Percentiles rank a stretch among this genome's conserved stretches.
Conservation (phyloP, 2,888 invertebrate species). For the Ophioninae sp. region DNA sequence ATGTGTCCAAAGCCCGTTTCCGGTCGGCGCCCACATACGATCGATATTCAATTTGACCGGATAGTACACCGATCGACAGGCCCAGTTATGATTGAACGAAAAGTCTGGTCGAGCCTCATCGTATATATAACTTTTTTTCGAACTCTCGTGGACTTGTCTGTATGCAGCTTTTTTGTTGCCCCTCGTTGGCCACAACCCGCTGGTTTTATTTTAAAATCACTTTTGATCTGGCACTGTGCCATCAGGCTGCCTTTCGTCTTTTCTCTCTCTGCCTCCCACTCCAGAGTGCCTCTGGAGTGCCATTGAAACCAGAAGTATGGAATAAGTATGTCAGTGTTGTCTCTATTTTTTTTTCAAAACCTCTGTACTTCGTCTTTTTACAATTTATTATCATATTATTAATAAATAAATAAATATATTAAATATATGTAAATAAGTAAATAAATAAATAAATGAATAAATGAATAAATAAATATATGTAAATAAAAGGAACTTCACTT, state of each 20-base stretch:
- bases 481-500: too few relatives aligned
- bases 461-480: too few relatives aligned
- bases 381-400: too few relatives aligned
- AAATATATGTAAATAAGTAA: too few relatives aligned
- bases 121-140: conserved; percentile 21
- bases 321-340: too few relatives aligned
- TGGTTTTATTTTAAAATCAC: conserved; percentile 49
- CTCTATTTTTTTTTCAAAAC: too few relatives aligned
- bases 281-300: not conserved
- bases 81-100: conserved; percentile 48
- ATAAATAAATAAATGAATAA: too few relatives aligned
- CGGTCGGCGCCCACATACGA: conserved; percentile 25
- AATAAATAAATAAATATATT: too few relatives aligned
- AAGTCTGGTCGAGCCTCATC: conserved; percentile 16
- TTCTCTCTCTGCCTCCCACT: not conserved
- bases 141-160: not conserved
- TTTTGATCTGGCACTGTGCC: conserved; percentile 52
- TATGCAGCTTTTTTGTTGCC: not conserved
- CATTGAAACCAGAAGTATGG: too few relatives aligned
- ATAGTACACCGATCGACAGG: conserved; percentile 21
- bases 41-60: conserved; percentile 49
- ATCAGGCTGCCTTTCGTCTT: conserved; percentile 8
- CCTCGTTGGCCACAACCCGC: conserved; percentile 8
- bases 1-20: conserved; percentile 11
- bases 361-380: too few relatives aligned